Base-by-base conservation (phyloP, 2,888 invertebrate species). In the Blera fallax region DNA sequence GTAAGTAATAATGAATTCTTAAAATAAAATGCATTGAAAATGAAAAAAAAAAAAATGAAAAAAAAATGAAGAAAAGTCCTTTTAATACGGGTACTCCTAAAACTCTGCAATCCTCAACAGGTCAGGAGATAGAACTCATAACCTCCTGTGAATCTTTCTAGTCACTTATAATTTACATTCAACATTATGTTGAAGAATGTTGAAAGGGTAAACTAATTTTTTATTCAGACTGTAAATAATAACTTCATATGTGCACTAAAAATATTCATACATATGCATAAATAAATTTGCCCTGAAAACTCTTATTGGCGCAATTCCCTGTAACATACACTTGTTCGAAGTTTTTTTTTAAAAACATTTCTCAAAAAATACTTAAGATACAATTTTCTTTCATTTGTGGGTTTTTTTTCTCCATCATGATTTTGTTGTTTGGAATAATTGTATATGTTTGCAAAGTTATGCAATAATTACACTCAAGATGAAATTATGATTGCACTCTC, bases 341-440 rank as follows among this genome's bases (percentile, higher is more conserved):
- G 43, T 43, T 56, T 8, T 27, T 7, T 24, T 24, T 24, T 24
- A 24, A 24, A 45, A 70, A 32, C n/a, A n/a, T 54, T 21, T 10
- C 2, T 18, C 37, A 10, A 50, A 34, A 65, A 50, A 18, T 16
- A 43, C 54, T 54, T 54, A 4, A 14, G 37, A 50, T 50, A 37
- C 43, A 74, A 52, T 73, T 74, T 52, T 43, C 18, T 74, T 62
- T 54, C 18, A 24, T 54, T 10, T 60, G 32, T 4, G 24, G 29
- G 34, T 29, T 73, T 62, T 43, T 52, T 43, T 56, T 74, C 52
- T 14, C 37, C 64, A 64, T 74, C 52, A 64, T 64, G 62, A 64
- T 64, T 64, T 64, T n/a, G 54, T 52, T 64, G 54, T 64, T 74
- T 62, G 43, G 21, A 64, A 21, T 74, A 74, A 64, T 54, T 74